A percentile compares a stretch with the other conserved stretches of the same genome.
Conservation (phyloP, 2,797 vertebrate species). For the Pseudotriccus pelzelni region DNA sequence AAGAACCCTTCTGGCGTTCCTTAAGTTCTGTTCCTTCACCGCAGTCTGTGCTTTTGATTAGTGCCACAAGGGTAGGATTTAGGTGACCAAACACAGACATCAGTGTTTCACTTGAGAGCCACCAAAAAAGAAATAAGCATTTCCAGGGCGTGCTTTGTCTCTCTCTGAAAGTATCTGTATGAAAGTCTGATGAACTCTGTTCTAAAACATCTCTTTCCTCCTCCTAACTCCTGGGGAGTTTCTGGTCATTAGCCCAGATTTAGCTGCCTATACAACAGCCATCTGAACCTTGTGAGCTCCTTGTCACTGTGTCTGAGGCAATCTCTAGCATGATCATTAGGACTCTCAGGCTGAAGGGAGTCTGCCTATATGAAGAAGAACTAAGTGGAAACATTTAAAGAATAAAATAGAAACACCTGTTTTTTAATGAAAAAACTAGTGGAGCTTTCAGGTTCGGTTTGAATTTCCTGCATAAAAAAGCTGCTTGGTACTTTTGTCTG, state of each 20-base stretch:
- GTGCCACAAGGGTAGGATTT: background rate
- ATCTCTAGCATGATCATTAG: background rate
- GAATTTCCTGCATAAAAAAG: background rate
- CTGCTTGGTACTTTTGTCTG: background rate
- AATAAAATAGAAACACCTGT: background rate
- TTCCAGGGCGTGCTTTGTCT: background rate
- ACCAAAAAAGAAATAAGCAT: background rate
- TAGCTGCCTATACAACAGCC: background rate
- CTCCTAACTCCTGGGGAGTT: background rate
- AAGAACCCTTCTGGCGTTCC: background rate
- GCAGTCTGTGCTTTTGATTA: background rate
- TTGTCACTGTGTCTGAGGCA: background rate
- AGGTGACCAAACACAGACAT: background rate
- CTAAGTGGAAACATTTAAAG: background rate
- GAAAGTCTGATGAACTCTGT: background rate
- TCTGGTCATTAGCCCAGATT: background rate
- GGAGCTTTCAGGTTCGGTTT: background rate
- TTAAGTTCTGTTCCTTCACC: fast-evolving
- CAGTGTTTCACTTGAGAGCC: background rate
- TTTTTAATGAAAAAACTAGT: background rate
- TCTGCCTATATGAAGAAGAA: background rate
- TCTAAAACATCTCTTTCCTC: background rate
- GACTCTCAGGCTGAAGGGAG: background rate
- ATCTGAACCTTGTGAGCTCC: background rate
- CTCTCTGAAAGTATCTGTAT: background rate